Evolutionary conservation across 2,113 vertebrate species (phyloP).

Genomic region (Centropus bengalensis): DNA sequence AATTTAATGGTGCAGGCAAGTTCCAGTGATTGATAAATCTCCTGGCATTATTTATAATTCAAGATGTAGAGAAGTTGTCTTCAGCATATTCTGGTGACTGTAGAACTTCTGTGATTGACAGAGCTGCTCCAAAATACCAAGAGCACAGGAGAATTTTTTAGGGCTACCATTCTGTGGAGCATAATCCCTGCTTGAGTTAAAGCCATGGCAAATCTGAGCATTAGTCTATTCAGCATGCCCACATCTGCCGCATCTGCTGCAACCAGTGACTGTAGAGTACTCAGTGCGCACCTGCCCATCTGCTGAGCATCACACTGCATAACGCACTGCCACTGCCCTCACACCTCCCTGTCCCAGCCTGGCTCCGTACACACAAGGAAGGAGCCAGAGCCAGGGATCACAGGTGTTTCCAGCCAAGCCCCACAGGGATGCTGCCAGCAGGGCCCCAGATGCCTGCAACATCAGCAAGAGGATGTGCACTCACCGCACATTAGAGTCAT

Average conservation of each 20-base stretch:
- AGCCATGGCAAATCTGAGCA: neutral
- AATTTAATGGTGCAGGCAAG: neutral
- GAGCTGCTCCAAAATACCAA: rapidly evolving
- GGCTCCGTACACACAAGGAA: rapidly evolving
- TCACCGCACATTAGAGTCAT: rapidly evolving
- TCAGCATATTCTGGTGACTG: neutral
- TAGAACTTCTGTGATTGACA: neutral
- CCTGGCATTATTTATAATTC: neutral
- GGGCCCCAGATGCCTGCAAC: rapidly evolving
- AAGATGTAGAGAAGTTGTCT: neutral
- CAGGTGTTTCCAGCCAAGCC: neutral
- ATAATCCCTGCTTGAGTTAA: neutral
- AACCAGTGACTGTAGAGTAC: neutral
- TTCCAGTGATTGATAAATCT: neutral
- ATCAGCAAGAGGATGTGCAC: rapidly evolving
- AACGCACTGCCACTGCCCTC: rapidly evolving
- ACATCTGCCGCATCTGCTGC: neutral
- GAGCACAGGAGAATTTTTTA: neutral
- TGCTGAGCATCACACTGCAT: neutral
- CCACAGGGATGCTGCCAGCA: neutral
- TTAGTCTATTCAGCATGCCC: neutral
- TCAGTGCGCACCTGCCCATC: rapidly evolving
- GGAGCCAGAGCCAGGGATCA: neutral
- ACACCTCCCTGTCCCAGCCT: neutral
- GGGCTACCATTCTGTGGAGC: neutral